Evolutionary conservation across 2,888 invertebrate genomes (phyloP).

Genomic region (Sericinus montela): DNA sequence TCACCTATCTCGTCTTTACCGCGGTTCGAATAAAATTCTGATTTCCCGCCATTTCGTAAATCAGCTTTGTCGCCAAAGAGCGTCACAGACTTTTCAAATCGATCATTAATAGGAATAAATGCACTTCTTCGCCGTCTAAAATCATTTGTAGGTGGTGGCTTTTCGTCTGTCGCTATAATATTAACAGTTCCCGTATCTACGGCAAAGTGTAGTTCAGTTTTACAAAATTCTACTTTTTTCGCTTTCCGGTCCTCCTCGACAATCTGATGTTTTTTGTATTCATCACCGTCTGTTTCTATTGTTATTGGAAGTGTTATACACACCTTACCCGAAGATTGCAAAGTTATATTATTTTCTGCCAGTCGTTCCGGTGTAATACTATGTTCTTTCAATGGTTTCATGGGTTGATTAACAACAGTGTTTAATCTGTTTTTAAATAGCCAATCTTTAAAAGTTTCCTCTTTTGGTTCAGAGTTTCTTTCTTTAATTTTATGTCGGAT

Average conservation of each 20-base stretch:
- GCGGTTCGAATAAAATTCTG: conserved; percentile 29
- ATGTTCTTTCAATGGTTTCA: conserved; percentile 44
- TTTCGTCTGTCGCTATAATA: conserved; percentile 92
- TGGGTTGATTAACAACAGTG: conserved; percentile 38
- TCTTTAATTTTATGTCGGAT: conserved; percentile 35
- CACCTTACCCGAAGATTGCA: conserved; percentile 62
- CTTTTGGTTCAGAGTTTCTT: conserved; percentile 37
- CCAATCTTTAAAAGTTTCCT: conserved; percentile 67
- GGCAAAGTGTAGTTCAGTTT: conserved; percentile 93
- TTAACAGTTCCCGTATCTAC: conserved; percentile 92
- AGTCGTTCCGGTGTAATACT: conserved; percentile 44
- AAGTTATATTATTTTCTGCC: conserved; percentile 50
- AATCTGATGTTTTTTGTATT: conserved; percentile 35
- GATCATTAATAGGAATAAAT: conserved; percentile 62
- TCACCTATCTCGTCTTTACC: conserved; percentile 42
- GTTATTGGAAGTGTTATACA: conserved; percentile 62
- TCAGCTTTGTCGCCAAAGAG: conserved; percentile 80
- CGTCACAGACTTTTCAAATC: conserved; percentile 77
- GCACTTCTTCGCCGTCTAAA: conserved; percentile 84
- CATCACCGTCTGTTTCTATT: conserved; percentile 41
- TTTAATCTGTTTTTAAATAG: conserved; percentile 56
- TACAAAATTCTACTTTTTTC: conserved; percentile 91
- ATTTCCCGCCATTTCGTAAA: conserved; percentile 33
- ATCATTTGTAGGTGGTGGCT: conserved; percentile 90
- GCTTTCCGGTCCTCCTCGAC: conserved; percentile 67